These are phyloP conservation scores for Crotalus horridus DNA, from an alignment of 2,113 vertebrate genomes.

Conservation along the genomic window DNA sequence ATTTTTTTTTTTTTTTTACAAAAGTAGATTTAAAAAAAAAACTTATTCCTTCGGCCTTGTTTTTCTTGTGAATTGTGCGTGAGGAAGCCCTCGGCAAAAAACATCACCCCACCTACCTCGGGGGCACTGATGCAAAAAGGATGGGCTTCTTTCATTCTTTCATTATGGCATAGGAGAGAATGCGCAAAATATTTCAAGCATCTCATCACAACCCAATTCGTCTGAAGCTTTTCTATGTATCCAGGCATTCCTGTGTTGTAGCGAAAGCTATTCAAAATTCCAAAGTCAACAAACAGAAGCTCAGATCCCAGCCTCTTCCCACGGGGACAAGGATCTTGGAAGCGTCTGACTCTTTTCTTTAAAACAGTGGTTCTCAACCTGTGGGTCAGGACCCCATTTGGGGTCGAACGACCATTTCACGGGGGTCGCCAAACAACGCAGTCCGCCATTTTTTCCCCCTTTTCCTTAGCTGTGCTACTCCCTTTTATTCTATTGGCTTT, in stretches of 20 bases:
- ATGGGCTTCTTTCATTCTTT: background rate
- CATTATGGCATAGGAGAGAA: background rate
- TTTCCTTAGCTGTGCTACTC: too few species aligned
- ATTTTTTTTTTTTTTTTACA: background rate
- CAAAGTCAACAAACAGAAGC: background rate
- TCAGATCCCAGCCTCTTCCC: background rate
- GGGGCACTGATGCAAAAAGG: background rate
- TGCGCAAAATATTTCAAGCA: background rate
- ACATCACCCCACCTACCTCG: background rate
- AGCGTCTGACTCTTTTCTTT: background rate
- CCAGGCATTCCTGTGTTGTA: background rate
- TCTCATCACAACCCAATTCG: background rate
- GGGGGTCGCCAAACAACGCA: too few species aligned
- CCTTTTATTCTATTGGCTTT: too few species aligned
- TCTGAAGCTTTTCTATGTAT: background rate
- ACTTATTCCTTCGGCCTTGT: background rate
- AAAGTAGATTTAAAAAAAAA: background rate
- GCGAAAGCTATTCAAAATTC: background rate
- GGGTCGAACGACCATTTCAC: too few species aligned
- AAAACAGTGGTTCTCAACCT: background rate
- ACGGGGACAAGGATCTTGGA: background rate
- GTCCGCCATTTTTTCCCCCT: too few species aligned
- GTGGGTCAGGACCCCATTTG: too few species aligned
- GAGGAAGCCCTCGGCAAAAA: background rate
- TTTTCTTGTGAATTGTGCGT: background rate